A percentile compares a stretch with the other conserved stretches of the same genome.
These are phyloP conservation scores for Leucophenga varia DNA, from an alignment of 1,140 invertebrate genomes.

Conservation along the genomic window DNA sequence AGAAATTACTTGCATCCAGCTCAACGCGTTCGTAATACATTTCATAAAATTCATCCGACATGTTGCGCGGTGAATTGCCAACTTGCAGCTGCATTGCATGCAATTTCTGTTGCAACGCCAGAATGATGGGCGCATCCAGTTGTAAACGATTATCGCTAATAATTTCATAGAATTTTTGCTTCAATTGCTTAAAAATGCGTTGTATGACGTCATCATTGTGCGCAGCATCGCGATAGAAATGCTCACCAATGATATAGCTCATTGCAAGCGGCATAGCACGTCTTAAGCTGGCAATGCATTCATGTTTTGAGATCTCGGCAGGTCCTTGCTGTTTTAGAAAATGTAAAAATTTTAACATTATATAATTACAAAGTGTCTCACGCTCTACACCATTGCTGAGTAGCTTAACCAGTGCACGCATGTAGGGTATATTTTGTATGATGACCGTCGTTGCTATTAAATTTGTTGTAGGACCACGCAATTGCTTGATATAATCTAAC, in stretches of 20 bases:
- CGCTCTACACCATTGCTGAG: constrained; percentile 22
- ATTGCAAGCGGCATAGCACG: constrained; percentile 44
- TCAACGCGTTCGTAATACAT: constrained; percentile 29
- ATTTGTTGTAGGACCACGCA: constrained; percentile 13
- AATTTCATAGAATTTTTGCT: constrained; percentile 30
- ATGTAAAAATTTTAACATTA: constrained; percentile 40
- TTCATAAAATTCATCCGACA: constrained; percentile 19
- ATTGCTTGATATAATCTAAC: constrained; percentile 29
- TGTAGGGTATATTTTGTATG: constrained; percentile 44
- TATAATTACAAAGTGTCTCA: constrained; percentile 42
- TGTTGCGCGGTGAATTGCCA: constrained; percentile 31
- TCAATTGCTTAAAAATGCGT: constrained; percentile 12
- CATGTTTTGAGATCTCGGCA: constrained; percentile 34
- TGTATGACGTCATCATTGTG: constrained; percentile 16
- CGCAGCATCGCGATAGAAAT: constrained; percentile 19
- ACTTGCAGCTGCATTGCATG: constrained; percentile 33
- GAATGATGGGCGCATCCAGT: constrained; percentile 29
- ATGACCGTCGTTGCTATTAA: constrained; percentile 30
- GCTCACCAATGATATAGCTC: constrained; percentile 39
- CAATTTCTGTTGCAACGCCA: constrained; percentile 33
- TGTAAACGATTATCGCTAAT: constrained; percentile 37
- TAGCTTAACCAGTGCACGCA: constrained; percentile 30
- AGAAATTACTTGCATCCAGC: constrained; percentile 36
- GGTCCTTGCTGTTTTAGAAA: constrained; percentile 44
- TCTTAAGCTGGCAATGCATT: constrained; percentile 41